A percentile compares a stretch with the other conserved stretches of the same genome.
Conservation (phyloP, 1,140 invertebrate genomes). For the Drosophila guanche region DNA sequence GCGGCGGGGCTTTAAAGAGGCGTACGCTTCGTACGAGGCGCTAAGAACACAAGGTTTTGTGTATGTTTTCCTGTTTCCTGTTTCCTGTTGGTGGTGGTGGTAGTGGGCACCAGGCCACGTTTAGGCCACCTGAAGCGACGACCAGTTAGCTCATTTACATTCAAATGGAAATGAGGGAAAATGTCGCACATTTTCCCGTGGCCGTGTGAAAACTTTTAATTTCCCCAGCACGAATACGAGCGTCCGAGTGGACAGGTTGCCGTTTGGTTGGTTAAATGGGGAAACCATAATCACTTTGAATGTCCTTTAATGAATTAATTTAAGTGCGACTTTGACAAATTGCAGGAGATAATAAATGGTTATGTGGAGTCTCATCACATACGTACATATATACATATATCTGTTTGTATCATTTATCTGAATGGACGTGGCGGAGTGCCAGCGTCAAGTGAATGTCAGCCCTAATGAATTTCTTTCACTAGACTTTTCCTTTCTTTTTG, state of each 20-base stretch:
- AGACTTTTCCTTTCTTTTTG: slow-evolving; percentile 13
- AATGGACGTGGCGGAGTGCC: not conserved
- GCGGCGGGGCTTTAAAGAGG: slow-evolving; percentile 9
- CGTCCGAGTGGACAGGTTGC: not conserved
- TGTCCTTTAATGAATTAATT: slow-evolving; percentile 60
- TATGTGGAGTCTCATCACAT: slow-evolving; percentile 1
- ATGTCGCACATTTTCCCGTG: slow-evolving; percentile 35
- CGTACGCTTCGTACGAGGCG: not conserved
- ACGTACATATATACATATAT: slow-evolving; percentile 2
- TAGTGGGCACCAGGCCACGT: slow-evolving; percentile 9
- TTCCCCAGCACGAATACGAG: slow-evolving; percentile 2
- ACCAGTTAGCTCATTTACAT: slow-evolving; percentile 68
- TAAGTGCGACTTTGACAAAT: slow-evolving; percentile 58
- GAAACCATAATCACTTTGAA: slow-evolving; percentile 34
- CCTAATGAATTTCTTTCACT: slow-evolving; percentile 45
- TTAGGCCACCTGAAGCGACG: slow-evolving; percentile 43
- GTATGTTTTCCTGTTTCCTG: slow-evolving; percentile 19
- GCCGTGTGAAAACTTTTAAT: slow-evolving; percentile 58
- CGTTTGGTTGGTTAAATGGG: slow-evolving; percentile 42
- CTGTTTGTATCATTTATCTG: not conserved
- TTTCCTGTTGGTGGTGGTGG: too few species aligned
- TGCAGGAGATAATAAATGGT: slow-evolving; percentile 43
- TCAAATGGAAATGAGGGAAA: slow-evolving; percentile 42
- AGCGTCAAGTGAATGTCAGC: slow-evolving; percentile 29
- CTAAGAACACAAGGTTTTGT: slow-evolving; percentile 28